These are phyloP conservation scores for Saguinus midas DNA, from an alignment of 2,113 vertebrate species.

Conservation along the genomic window DNA sequence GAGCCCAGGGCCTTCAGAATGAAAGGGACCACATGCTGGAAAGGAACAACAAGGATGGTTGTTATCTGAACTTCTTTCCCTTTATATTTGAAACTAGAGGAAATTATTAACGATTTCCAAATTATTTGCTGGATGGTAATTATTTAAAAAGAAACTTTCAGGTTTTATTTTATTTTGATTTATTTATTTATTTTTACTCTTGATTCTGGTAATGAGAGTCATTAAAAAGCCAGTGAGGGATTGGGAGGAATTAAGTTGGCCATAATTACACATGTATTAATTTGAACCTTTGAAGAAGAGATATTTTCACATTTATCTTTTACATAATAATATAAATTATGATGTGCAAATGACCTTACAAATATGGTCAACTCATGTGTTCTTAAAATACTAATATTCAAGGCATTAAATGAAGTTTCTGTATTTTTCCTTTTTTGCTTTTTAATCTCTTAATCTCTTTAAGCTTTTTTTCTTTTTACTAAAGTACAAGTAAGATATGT, in stretches of 20 bases:
- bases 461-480: background rate
- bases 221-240: background rate
- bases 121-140: background rate
- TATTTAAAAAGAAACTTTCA: background rate
- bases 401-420: background rate
- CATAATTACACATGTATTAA: background rate
- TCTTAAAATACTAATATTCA: slow-evolving; percentile 8
- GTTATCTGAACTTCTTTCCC: slow-evolving; percentile 35
- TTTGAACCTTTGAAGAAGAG: background rate
- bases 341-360: background rate
- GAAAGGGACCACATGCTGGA: slow-evolving; percentile 43
- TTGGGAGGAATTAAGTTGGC: background rate
- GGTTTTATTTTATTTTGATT: slow-evolving; percentile 18
- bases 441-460: background rate
- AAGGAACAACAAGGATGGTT: background rate
- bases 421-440: background rate
- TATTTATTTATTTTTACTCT: background rate
- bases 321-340: background rate
- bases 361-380: background rate
- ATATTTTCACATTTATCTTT: background rate
- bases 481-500: background rate
- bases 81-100: slow-evolving; percentile 32
- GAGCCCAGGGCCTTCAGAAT: slow-evolving; percentile 28
- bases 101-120: slow-evolving; percentile 20
- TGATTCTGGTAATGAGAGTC: slow-evolving; percentile 11